A percentile compares a stretch with the other conserved stretches of the same genome.
Conservation (phyloP, 2,797 vertebrate genomes). For the Intellagama lesueurii region DNA sequence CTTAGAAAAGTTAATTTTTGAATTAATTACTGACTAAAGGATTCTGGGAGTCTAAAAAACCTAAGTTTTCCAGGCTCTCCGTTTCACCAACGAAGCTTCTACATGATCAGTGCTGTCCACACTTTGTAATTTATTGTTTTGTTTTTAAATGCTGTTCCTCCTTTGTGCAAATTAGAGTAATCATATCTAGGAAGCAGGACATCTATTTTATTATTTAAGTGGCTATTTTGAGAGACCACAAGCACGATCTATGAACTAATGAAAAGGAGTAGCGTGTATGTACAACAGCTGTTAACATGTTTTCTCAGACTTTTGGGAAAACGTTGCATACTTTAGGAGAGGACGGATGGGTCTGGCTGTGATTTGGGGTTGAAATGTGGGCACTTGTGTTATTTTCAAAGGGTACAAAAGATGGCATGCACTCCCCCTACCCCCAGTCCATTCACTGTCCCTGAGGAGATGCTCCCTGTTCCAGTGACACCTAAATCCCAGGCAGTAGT, state of each 20-base stretch:
- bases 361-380: constrained; percentile 22
- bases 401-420: neutral
- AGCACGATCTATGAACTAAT: constrained; percentile 53
- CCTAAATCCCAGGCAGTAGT: neutral
- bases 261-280: constrained; percentile 49
- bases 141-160: constrained; percentile 49
- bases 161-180: constrained; percentile 39
- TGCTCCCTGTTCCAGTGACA: neutral
- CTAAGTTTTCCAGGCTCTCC: no score
- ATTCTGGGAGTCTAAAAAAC: no score
- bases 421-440: neutral
- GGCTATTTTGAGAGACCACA: constrained; percentile 50
- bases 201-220: constrained; percentile 62
- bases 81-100: no score
- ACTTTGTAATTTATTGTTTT: neutral
- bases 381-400: constrained; percentile 6
- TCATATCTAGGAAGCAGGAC: constrained; percentile 54
- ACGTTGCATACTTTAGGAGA: constrained; percentile 51
- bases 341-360: constrained; percentile 47
- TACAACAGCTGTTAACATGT: constrained; percentile 40
- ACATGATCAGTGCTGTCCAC: neutral
- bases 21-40: no score
- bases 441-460: neutral
- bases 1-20: no score
- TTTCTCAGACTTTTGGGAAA: constrained; percentile 50